Percentiles rank a stretch among this genome's conserved stretches.
phyloP scores from a whole-genome alignment of 1,140 invertebrate species.

The Archivesica marissinica region DNA sequence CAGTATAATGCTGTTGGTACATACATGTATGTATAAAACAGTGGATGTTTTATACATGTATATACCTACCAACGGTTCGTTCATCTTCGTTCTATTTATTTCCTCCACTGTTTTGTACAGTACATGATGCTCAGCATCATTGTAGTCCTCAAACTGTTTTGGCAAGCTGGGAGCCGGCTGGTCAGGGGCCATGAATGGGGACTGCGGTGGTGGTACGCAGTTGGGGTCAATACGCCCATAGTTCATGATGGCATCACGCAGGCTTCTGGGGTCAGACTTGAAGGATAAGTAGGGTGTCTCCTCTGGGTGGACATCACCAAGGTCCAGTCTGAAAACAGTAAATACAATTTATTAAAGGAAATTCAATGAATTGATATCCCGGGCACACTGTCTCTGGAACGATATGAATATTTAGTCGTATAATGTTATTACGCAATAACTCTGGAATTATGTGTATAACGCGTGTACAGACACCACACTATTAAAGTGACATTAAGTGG shows the following conservation, averaged over 20 bases:
- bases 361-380: too few species aligned
- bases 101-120: slow-evolving; percentile 79
- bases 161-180: slow-evolving; percentile 77
- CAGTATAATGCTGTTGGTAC: not conserved
- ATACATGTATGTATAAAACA: not conserved
- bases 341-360: too few species aligned
- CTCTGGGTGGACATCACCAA: slow-evolving; percentile 74
- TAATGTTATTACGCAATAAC: too few species aligned
- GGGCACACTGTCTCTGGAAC: too few species aligned
- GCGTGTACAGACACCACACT: too few species aligned
- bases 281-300: slow-evolving; percentile 79
- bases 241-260: slow-evolving; percentile 76
- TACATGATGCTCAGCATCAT: slow-evolving; percentile 80
- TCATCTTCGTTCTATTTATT: slow-evolving; percentile 60
- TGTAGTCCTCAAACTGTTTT: slow-evolving; percentile 80
- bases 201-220: slow-evolving; percentile 65
- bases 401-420: too few species aligned
- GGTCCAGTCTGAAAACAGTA: slow-evolving; percentile 73
- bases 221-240: slow-evolving; percentile 77
- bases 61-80: slow-evolving; percentile 67
- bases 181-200: slow-evolving; percentile 75
- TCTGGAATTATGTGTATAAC: too few species aligned
- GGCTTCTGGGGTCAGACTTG: slow-evolving; percentile 68
- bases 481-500: too few species aligned
- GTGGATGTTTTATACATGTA: not conserved